phyloP scores from a whole-genome alignment of 2,888 invertebrate species.

The Caradrina clavipalpis region DNA sequence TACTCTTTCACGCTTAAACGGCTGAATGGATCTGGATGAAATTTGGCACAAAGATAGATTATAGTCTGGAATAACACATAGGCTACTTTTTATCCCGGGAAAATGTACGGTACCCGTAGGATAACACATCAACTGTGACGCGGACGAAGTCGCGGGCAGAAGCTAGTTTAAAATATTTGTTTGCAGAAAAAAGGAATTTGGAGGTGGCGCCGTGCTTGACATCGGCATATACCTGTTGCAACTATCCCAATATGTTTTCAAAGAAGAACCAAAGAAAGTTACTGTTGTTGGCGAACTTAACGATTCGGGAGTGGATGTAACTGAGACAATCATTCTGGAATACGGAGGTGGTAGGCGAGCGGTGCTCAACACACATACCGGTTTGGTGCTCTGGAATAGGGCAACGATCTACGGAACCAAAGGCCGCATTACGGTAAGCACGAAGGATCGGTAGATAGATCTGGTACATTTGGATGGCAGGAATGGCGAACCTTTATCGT shows the following conservation, averaged over 20 bases:
- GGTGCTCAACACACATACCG: constrained; percentile 89
- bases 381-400: constrained; percentile 90
- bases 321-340: constrained; percentile 91
- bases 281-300: constrained; percentile 93
- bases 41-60: too few species aligned
- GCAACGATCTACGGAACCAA: constrained; percentile 92
- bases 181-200: constrained; percentile 93
- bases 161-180: too few species aligned
- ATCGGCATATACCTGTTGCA: constrained; percentile 95
- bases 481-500: too few species aligned
- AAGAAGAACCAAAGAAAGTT: constrained; percentile 93
- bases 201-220: constrained; percentile 95
- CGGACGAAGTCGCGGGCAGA: too few species aligned
- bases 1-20: too few species aligned
- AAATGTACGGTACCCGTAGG: too few species aligned
- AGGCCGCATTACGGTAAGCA: constrained; percentile 90
- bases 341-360: constrained; percentile 92
- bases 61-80: too few species aligned
- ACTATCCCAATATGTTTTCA: constrained; percentile 93
- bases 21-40: too few species aligned
- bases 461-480: background rate
- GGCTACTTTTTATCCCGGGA: too few species aligned
- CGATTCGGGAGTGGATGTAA: constrained; percentile 93
- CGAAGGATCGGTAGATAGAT: background rate
- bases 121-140: too few species aligned